Percentiles rank a stretch among this genome's conserved stretches.
Conservation (phyloP, 2,888 invertebrate genomes). For the Drosophila birchii region DNA sequence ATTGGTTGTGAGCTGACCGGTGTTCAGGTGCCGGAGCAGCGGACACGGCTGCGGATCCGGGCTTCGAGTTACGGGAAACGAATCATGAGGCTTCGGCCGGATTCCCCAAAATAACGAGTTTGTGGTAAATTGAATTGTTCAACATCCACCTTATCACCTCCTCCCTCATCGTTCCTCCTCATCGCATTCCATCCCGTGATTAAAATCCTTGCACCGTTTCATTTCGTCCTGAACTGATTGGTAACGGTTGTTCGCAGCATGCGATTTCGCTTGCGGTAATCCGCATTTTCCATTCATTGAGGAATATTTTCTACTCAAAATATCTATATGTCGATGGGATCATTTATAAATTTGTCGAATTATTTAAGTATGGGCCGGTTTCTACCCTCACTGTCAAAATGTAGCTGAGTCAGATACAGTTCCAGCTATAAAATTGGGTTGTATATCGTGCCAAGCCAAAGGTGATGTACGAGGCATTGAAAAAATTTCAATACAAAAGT, state of each 20-base stretch:
- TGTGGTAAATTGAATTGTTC: constrained; percentile 81
- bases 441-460: neutral
- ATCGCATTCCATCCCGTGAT: constrained; percentile 24
- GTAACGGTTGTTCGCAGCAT: constrained; percentile 20
- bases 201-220: constrained; percentile 38
- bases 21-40: constrained; percentile 30
- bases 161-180: neutral
- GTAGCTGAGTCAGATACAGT: neutral
- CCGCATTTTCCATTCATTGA: constrained; percentile 1
- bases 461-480: too few species aligned
- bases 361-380: neutral
- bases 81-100: constrained; percentile 22
- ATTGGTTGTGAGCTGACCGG: constrained; percentile 57
- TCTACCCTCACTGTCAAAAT: neutral
- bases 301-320: neutral
- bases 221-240: constrained; percentile 19
- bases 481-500: too few species aligned
- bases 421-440: neutral
- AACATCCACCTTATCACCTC: constrained; percentile 55
- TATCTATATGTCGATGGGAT: neutral
- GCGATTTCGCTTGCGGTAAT: constrained; percentile 38
- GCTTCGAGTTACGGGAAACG: constrained; percentile 7
- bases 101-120: constrained; percentile 75
- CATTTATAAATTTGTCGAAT: neutral
- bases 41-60: constrained; percentile 24